Percentiles rank a stretch among this genome's conserved stretches.
Conservation (phyloP, 2,888 invertebrate species). For the Hydrotaea cyrtoneurina region DNA sequence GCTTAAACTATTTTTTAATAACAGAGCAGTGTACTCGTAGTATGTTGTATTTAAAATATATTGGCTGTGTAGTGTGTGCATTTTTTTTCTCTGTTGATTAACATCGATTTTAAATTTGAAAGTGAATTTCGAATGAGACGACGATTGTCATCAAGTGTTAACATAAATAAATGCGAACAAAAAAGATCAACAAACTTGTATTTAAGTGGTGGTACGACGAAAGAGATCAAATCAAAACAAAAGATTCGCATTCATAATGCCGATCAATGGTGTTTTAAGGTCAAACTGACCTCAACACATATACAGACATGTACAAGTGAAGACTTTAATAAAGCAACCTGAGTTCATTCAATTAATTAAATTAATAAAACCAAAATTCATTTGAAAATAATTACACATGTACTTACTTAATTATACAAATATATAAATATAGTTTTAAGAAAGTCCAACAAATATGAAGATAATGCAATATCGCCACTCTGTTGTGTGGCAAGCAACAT, state of each 20-base stretch:
- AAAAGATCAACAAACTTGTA: conserved; percentile 49
- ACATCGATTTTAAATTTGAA: not conserved
- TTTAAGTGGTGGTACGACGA: not conserved
- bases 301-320: not conserved
- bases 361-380: not conserved
- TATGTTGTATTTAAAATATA: not conserved
- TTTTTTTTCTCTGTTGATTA: conserved; percentile 6
- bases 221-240: conserved; percentile 31
- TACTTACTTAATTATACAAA: too few species aligned
- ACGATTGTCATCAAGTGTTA: conserved; percentile 20
- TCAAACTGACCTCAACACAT: conserved; percentile 56
- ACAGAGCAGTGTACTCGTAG: too few species aligned
- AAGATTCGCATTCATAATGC: conserved; percentile 41
- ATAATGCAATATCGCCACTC: conserved; percentile 29
- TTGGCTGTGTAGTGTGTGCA: conserved; percentile 3
- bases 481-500: conserved; percentile 72
- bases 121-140: not conserved
- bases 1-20: not conserved
- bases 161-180: conserved; percentile 6
- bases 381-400: not conserved
- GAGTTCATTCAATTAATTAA: not conserved
- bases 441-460: conserved; percentile 18
- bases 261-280: conserved; percentile 55
- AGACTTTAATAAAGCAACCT: not conserved
- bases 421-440: conserved; percentile 1